A percentile compares a stretch with the other conserved stretches of the same genome.
Evolutionary conservation across 2,797 vertebrate species (phyloP).

Genomic region (Scomberomorus guttatus): DNA sequence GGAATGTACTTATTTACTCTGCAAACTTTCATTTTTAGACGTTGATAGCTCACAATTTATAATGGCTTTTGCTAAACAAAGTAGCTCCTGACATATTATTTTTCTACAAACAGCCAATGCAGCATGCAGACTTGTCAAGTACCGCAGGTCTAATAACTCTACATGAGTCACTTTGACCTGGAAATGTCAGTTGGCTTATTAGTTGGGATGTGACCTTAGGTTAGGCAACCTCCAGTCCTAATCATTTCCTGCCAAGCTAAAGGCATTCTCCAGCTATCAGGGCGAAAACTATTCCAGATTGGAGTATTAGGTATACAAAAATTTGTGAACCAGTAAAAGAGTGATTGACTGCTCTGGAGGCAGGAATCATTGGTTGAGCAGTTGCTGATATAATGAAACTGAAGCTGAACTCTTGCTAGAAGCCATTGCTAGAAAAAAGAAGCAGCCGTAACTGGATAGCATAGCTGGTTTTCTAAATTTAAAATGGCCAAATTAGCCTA

Average conservation of each 20-base stretch:
- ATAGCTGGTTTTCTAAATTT: neutral
- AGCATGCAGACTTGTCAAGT: neutral
- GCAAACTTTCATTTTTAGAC: neutral
- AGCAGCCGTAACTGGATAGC: neutral
- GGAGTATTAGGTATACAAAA: neutral
- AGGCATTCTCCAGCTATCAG: neutral
- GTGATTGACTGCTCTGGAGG: neutral
- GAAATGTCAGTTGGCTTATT: slow-evolving; percentile 43
- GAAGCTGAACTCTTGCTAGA: no score
- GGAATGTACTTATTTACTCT: neutral
- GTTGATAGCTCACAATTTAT: neutral
- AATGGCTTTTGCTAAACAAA: neutral
- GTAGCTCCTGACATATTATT: neutral
- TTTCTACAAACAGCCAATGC: neutral
- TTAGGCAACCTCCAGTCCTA: slow-evolving; percentile 5
- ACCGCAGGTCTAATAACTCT: neutral
- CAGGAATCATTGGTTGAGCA: neutral
- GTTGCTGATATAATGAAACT: neutral
- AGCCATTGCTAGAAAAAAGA: neutral
- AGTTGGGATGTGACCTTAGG: slow-evolving; percentile 20
- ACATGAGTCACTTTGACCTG: slow-evolving; percentile 40
- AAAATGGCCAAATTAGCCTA: neutral
- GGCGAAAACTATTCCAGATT: neutral
- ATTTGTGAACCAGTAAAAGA: neutral
- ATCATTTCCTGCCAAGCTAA: slow-evolving; percentile 4